phyloP scores from a whole-genome alignment of 1,140 invertebrate genomes.

The Agraylea sexmaculata region DNA sequence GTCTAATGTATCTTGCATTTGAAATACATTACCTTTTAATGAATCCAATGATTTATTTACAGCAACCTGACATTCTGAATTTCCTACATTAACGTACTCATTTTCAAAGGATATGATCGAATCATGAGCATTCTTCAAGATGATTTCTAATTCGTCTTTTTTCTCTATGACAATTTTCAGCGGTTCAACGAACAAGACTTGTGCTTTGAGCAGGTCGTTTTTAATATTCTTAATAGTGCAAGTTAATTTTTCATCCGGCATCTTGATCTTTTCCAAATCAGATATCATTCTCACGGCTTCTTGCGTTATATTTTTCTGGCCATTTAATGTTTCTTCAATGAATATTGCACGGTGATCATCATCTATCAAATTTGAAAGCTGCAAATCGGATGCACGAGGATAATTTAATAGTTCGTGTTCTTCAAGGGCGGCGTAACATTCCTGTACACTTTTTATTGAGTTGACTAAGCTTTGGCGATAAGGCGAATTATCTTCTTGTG shows the following conservation, averaged over 20 bases:
- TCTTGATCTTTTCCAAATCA: slow-evolving; percentile 3
- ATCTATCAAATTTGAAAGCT: slow-evolving; percentile 4
- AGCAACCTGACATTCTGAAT: slow-evolving; percentile 12
- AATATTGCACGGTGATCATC: slow-evolving; percentile 6
- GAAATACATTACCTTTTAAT: slow-evolving; percentile 16
- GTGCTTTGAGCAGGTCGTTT: slow-evolving; percentile 24
- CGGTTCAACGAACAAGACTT: slow-evolving; percentile 27
- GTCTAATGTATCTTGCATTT: slow-evolving; percentile 32
- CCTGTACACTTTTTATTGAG: slow-evolving; percentile 20
- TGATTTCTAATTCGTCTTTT: slow-evolving; percentile 20
- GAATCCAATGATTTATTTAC: slow-evolving; percentile 12
- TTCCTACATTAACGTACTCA: slow-evolving; percentile 8
- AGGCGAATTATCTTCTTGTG: slow-evolving; percentile 16
- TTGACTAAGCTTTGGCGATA: slow-evolving; percentile 16
- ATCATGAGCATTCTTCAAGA: slow-evolving; percentile 24
- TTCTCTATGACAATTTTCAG: slow-evolving; percentile 19
- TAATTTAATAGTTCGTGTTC: slow-evolving; percentile 14
- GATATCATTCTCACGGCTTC: background rate
- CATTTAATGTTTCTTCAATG: slow-evolving; percentile 13
- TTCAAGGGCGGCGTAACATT: slow-evolving; percentile 20
- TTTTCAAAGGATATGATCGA: slow-evolving; percentile 20
- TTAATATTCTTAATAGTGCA: slow-evolving; percentile 26
- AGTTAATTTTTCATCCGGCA: slow-evolving; percentile 20
- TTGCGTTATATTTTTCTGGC: slow-evolving; percentile 10
- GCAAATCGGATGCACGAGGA: slow-evolving; percentile 5